Percentiles rank a stretch among this genome's conserved stretches.
These are phyloP conservation scores for Rhadina sibilatrix DNA, from an alignment of 2,113 vertebrate species.

Conservation along the genomic window DNA sequence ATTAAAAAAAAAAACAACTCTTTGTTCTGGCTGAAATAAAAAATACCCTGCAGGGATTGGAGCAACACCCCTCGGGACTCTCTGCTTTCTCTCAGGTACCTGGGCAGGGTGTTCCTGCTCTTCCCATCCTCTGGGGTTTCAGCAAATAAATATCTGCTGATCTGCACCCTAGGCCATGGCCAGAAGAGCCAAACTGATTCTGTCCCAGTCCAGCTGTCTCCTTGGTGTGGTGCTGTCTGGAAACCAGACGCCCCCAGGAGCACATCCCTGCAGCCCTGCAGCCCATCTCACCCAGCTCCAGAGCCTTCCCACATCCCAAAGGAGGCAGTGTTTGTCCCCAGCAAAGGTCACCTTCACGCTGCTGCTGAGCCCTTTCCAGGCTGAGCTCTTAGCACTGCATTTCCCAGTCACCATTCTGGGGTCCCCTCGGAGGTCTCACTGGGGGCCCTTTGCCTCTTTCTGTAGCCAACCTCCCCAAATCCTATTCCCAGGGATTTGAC, in stretches of 20 bases:
- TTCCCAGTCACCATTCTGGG: not conserved
- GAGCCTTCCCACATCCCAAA: not conserved
- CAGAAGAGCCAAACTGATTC: not conserved
- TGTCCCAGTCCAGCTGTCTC: not conserved
- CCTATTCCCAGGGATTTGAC: not conserved
- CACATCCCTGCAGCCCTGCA: not conserved
- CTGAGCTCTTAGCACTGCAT: not conserved
- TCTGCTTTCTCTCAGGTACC: not conserved
- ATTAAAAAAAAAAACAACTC: not conserved
- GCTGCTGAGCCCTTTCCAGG: not conserved
- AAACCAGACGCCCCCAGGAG: not conserved
- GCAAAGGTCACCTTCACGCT: constrained; percentile 64
- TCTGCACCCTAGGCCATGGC: not conserved
- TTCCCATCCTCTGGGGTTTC: not conserved
- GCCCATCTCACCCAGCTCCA: not conserved
- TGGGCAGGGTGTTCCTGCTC: not conserved
- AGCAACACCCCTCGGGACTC: not conserved
- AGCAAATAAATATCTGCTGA: not conserved
- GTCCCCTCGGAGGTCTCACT: not conserved
- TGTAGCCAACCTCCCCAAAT: not conserved
- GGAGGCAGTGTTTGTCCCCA: constrained; percentile 41
- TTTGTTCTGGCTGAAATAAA: not conserved
- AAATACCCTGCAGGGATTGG: not conserved
- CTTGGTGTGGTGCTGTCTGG: not conserved
- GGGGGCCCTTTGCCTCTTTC: not conserved